These are phyloP conservation scores for Leptodactylus fallax DNA, from an alignment of 2,797 vertebrate genomes.

Conservation along the genomic window DNA sequence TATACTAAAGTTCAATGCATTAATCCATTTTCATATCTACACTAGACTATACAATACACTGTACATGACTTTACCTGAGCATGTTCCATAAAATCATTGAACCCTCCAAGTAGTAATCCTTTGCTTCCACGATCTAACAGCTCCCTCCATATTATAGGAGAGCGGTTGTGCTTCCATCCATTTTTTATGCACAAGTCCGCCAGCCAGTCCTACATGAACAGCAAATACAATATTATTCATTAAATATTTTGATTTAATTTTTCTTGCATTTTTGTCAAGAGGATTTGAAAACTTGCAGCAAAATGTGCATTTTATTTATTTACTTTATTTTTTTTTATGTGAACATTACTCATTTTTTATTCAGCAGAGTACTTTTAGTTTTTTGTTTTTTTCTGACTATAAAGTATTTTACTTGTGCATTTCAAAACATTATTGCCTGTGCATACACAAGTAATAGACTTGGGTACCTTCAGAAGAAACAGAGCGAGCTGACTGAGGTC, in stretches of 20 bases:
- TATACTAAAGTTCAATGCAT: not conserved
- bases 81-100: slow-evolving; percentile 87
- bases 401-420: too few relatives aligned
- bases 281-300: too few relatives aligned
- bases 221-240: not conserved
- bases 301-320: not conserved
- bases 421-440: too few relatives aligned
- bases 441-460: too few relatives aligned
- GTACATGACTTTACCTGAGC: slow-evolving; percentile 80
- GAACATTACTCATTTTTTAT: too few relatives aligned
- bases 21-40: not conserved
- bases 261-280: too few relatives aligned
- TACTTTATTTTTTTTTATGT: not conserved
- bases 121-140: slow-evolving; percentile 87
- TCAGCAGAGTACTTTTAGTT: too few relatives aligned
- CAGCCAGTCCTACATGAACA: slow-evolving; percentile 83
- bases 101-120: slow-evolving; percentile 86
- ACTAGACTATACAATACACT: not conserved
- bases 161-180: slow-evolving; percentile 82
- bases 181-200: slow-evolving; percentile 78
- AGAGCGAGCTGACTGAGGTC: too few relatives aligned
- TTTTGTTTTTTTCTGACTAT: too few relatives aligned
- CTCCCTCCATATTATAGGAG: slow-evolving; percentile 94
- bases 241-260: not conserved
- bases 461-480: too few relatives aligned